These are phyloP conservation scores for Lissonota sp. DNA, from an alignment of 2,888 invertebrate species.

Conservation along the genomic window DNA sequence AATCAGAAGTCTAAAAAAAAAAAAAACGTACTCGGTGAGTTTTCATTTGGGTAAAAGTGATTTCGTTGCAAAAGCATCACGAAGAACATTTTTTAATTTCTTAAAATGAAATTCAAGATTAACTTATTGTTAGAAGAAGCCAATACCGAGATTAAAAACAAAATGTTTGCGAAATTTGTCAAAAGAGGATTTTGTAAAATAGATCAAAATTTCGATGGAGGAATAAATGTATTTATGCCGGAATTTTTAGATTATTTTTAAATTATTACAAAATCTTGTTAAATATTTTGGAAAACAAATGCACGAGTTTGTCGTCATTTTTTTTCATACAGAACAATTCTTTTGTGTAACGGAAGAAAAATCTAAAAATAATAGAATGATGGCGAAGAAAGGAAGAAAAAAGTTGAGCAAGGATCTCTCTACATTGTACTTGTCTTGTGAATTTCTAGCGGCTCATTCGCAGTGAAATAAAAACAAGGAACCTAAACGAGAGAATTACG, in stretches of 20 bases:
- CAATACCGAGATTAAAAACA: background rate
- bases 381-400: no score
- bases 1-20: background rate
- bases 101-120: background rate
- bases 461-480: constrained; percentile 9
- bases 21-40: background rate
- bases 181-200: background rate
- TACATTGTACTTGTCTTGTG: background rate
- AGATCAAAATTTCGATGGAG: no score
- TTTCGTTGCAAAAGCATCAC: no score
- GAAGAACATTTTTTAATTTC: background rate
- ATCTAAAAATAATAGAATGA: no score
- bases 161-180: background rate
- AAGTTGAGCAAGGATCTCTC: background rate
- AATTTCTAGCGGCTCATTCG: background rate
- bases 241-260: no score
- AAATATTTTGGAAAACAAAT: no score
- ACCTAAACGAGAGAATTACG: background rate
- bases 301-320: no score
- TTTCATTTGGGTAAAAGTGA: background rate
- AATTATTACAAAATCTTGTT: no score
- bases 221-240: no score
- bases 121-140: background rate
- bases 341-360: no score
- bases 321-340: no score